Base-by-base conservation (phyloP, 2,888 invertebrate genomes). In the Clanis bilineata region DNA sequence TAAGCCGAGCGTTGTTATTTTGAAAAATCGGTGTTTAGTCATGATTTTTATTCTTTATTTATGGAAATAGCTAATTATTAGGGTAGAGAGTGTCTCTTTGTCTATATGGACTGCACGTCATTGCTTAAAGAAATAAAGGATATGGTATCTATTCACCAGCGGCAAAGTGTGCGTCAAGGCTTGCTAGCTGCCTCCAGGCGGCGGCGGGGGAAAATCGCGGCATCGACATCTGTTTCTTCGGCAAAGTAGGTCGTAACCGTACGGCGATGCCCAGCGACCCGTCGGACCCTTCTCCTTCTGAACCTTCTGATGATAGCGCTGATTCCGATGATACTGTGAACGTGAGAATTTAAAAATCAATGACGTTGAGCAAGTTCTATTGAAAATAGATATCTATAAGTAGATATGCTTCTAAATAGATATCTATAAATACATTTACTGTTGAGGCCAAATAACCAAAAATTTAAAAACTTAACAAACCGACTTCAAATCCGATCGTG, bases 161-260 rank as follows among this genome's bases (percentile, higher is more conserved):
- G 61, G 85, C 80, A 7, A 90, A 80, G 72, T 88, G 92, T 0
- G 94, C 90, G 67, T 95, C 95, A 25, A 95, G 77, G 1, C 93
- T 90, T 5, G 95, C 94, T 3, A 96, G 91, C 56, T 96, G 94
- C 64, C 95, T 93, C 97, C 97, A 97, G 0, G 97, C 97, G 0
- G 96, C 95, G 0, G 95, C 94, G 0, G 97, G 97, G 1, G 96
- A 97, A 86, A 97, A 97, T 61, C 96, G 88, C 0, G 97, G 96
- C 57, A 96, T 94, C 66, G 95, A 95, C 28, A 95, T 92, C 73
- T 95, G 95, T 66, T 96, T 95, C 77, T 96, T 96, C 0, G 97
- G 97, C 65, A 97, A 78, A 0, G 96, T 96, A 0, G 97, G 97
- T 0, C 96, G 93, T 60, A 97, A 85, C 62, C 95, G 94, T 58